Conservation (phyloP, 1,140 invertebrate species). For the Heliconius congener region DNA sequence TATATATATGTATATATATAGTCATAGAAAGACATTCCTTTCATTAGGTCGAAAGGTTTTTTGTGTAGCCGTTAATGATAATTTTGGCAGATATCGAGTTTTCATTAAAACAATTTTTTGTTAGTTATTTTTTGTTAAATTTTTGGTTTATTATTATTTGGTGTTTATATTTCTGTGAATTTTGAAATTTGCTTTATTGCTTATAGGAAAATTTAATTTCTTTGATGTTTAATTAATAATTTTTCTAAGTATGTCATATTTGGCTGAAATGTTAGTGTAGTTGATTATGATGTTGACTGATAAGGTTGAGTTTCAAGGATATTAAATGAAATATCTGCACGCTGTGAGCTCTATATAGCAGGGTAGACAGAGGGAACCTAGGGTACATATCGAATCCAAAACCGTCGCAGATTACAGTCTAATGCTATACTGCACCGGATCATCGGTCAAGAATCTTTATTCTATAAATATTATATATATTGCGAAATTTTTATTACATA, state of each 20-base stretch:
- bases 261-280: neutral
- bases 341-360: too few species aligned
- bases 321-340: too few species aligned
- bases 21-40: constrained; percentile 37
- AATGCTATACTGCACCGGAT: too few species aligned
- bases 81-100: constrained; percentile 26
- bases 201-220: neutral
- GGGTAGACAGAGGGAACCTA: too few species aligned
- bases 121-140: neutral
- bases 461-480: too few species aligned
- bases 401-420: too few species aligned
- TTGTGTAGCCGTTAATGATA: constrained; percentile 33
- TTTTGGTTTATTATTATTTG: neutral
- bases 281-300: neutral
- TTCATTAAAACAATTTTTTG: neutral
- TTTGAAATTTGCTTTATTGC: neutral
- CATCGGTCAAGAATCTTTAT: too few species aligned
- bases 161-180: constrained; percentile 10
- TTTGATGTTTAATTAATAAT: neutral
- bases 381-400: too few species aligned
- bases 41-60: constrained; percentile 51
- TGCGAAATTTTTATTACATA: too few species aligned
- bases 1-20: neutral
- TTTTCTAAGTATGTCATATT: neutral
- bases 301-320: neutral